phyloP scores from a whole-genome alignment of 64 coral and sea anemone species.

The Stichodactyla mertensii region DNA sequence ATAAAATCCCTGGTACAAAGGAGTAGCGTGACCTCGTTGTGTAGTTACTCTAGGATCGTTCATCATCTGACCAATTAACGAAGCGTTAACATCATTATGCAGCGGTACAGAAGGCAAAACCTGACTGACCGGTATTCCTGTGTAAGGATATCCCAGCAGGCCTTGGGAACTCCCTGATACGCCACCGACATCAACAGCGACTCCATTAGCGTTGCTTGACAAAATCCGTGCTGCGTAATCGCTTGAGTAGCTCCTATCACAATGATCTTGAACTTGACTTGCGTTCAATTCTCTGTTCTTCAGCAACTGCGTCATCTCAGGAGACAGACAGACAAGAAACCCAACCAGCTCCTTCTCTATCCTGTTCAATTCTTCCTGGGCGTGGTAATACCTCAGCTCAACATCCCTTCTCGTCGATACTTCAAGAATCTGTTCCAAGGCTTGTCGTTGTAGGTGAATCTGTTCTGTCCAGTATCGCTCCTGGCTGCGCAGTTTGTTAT shows the following conservation, averaged over 20 bases:
- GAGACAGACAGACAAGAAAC: conserved; percentile 28
- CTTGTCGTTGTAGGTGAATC: conserved; percentile 24
- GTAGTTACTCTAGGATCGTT: not conserved
- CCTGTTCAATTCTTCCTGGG: conserved; percentile 37
- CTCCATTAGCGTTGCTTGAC: not conserved
- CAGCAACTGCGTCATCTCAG: conserved; percentile 25
- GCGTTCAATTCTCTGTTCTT: not conserved
- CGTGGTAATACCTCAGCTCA: conserved; percentile 38
- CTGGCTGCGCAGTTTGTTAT: conserved; percentile 11
- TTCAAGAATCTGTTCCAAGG: conserved; percentile 36
- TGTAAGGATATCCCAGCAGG: not conserved
- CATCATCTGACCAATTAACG: not conserved
- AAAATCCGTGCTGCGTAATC: not conserved
- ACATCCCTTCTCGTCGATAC: conserved; percentile 27
- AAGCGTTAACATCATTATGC: not conserved
- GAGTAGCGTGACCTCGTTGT: not conserved
- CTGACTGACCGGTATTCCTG: not conserved
- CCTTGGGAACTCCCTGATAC: not conserved
- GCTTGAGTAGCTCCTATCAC: not conserved
- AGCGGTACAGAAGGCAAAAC: not conserved
- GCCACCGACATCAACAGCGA: not conserved
- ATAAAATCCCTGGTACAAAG: not conserved
- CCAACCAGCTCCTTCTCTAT: conserved; percentile 38
- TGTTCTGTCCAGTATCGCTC: conserved; percentile 45
- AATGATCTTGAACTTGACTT: not conserved